These are phyloP conservation scores for Brachypalpus laphriformis DNA, from an alignment of 2,888 invertebrate species.

Conservation along the genomic window DNA sequence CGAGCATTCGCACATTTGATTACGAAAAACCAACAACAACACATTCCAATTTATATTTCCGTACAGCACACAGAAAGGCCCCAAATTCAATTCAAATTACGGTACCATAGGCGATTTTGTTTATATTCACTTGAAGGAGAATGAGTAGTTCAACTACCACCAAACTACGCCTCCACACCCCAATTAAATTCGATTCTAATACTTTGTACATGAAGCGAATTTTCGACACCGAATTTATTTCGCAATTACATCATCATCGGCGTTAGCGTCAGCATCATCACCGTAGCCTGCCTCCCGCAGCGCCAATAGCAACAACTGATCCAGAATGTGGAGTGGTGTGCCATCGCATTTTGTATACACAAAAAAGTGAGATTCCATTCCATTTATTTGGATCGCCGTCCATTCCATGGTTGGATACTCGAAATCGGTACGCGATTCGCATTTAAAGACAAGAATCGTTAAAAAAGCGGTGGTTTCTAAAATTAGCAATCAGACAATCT, in stretches of 20 bases:
- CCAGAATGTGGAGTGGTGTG: conserved; percentile 17
- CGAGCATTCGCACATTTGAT: conserved; percentile 6
- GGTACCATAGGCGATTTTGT: conserved; percentile 13
- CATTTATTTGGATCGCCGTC: conserved; percentile 2
- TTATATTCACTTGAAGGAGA: not conserved
- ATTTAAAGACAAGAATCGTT: conserved; percentile 4
- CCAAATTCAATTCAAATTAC: conserved; percentile 13
- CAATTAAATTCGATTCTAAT: conserved; percentile 23
- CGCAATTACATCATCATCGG: conserved; percentile 63
- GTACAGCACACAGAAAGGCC: not conserved
- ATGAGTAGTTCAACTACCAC: conserved; percentile 7
- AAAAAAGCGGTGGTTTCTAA: conserved; percentile 43
- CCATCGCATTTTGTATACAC: not conserved
- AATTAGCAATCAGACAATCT: conserved; percentile 48
- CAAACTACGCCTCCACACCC: conserved; percentile 42
- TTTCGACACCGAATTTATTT: conserved; percentile 59
- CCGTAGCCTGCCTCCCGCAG: not conserved
- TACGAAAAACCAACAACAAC: not conserved
- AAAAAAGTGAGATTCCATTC: not conserved
- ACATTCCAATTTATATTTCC: not conserved
- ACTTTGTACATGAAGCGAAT: conserved; percentile 20
- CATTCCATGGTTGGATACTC: too few relatives aligned
- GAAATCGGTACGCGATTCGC: conserved; percentile 24
- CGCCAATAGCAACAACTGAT: not conserved
- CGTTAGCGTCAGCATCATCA: conserved; percentile 10